Percentiles rank a stretch among this genome's conserved stretches.
phyloP scores from a whole-genome alignment of 2,888 invertebrate species.

The Eutolmus rufibarbis region DNA sequence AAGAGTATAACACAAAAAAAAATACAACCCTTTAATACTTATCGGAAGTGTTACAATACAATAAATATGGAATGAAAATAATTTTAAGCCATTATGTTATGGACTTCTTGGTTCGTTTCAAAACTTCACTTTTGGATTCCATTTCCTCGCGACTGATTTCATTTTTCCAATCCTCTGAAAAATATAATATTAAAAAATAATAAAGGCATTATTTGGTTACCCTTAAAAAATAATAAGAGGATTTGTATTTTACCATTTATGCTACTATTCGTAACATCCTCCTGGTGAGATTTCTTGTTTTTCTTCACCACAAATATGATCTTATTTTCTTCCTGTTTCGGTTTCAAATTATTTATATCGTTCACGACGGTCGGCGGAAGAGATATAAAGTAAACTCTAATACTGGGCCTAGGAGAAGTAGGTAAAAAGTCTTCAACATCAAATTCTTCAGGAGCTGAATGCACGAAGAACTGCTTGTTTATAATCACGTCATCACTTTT shows the following conservation, averaged over 20 bases:
- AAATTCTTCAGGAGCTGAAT: constrained; percentile 15
- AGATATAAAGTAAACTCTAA: constrained; percentile 9
- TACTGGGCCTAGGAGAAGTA: constrained; percentile 2
- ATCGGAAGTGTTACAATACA: background rate
- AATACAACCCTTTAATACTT: background rate
- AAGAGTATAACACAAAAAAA: background rate
- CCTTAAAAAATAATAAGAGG: background rate
- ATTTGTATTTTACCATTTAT: background rate
- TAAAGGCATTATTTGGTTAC: background rate
- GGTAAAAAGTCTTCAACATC: background rate
- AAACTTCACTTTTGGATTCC: background rate
- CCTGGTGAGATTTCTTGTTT: background rate
- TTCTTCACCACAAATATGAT: constrained; percentile 17
- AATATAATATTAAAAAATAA: background rate
- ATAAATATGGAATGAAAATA: background rate
- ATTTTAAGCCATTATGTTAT: too few relatives aligned
- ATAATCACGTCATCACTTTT: background rate
- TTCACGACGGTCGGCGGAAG: background rate
- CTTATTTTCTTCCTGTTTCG: background rate
- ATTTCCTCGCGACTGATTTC: background rate
- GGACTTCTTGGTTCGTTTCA: background rate
- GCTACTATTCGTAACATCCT: background rate
- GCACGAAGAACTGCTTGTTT: constrained; percentile 29
- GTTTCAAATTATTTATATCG: background rate
- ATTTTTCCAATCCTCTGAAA: constrained; percentile 19